phyloP scores from a whole-genome alignment of 2,797 vertebrate species.

The Hydrolagus colliei region DNA sequence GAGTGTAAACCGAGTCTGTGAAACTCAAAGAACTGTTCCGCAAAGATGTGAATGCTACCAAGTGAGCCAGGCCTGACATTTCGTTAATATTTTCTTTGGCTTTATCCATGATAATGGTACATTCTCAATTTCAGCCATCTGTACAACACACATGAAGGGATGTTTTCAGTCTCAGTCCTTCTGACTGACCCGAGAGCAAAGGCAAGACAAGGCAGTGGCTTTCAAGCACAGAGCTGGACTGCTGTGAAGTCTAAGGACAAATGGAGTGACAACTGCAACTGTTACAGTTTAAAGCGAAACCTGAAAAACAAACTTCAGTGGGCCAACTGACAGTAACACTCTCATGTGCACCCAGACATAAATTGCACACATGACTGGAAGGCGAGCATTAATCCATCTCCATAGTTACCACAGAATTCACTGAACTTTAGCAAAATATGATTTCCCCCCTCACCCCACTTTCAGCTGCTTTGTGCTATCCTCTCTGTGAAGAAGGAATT shows the following conservation, averaged over 20 bases:
- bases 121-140: background rate
- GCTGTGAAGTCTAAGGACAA: background rate
- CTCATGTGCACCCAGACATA: constrained; percentile 21
- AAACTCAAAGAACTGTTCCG: too few species aligned
- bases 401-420: background rate
- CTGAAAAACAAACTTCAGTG: constrained; percentile 5
- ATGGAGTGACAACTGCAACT: background rate
- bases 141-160: background rate
- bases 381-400: background rate
- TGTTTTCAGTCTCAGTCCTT: background rate
- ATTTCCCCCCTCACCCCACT: background rate
- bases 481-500: background rate
- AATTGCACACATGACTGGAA: background rate
- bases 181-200: background rate
- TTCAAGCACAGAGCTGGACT: background rate
- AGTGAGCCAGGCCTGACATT: too few species aligned
- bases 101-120: background rate
- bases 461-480: background rate
- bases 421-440: too few species aligned
- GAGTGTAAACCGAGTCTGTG: too few species aligned
- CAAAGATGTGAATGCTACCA: too few species aligned
- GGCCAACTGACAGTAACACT: background rate
- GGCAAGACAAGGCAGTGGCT: background rate
- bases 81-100: background rate
- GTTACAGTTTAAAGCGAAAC: background rate